Evolutionary conservation across 1,140 invertebrate species (phyloP), one percentile per base, ranked within the genome.

Genomic region (Sarcophaga bullata): DNA sequence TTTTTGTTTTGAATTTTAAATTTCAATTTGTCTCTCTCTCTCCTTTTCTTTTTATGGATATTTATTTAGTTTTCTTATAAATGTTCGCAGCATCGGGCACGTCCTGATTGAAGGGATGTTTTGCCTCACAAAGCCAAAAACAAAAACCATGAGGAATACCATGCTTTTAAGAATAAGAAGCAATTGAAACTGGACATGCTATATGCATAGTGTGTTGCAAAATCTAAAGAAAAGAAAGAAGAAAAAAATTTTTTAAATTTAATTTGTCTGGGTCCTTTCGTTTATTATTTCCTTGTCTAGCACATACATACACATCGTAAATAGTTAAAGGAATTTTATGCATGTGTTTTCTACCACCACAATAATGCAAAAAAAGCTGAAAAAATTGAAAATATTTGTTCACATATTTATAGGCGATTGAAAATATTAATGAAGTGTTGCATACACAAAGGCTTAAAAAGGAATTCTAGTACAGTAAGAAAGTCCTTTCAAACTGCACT

Each of bases 21-120:
- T 68, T 68, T 68, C 62, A 68, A 68, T 68, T 68, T 68, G 62
- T 68, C 62, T 68, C n/a, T n/a, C n/a, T n/a, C n/a, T 19, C 17
- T 68, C 62, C 25, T 37, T 37, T 37, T 68, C n/a, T n/a, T 68
- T 68, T 68, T 68, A 68, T 68, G 62, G 62, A 19, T 68, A 68
- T 68, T 68, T 68, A 68, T 68, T 68, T 25, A 68, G 17, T 68
- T 68, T 68, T 68, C 62, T 68, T 68, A 68, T 68, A 68, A 68
- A 25, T 68, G 25, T 37, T 37, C 25, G n/a, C n/a, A 37, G 25
- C 25, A 68, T 3, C 9, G 4, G 19, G 62, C 62, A 68, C 62
- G 62, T 68, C 62, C 19, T 68, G 19, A 68, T 68, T 68, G 19
- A 19, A 68, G 54, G 54, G 54, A n/a, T 58, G 25, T 37, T 37